Evolutionary conservation across 2,888 invertebrate species (phyloP).

Genomic region (Anthophora plumipes): DNA sequence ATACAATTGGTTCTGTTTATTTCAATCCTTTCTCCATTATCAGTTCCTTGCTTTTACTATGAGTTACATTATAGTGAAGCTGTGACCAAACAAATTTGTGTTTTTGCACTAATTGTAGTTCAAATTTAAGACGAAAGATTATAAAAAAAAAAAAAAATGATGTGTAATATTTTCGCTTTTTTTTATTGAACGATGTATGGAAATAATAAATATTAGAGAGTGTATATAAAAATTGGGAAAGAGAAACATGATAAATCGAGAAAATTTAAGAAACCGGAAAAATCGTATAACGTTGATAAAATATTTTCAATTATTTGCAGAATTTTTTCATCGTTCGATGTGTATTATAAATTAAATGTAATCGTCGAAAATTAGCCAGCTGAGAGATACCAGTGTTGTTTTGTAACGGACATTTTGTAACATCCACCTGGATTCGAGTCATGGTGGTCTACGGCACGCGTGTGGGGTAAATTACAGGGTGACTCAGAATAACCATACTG

Average conservation of each 20-base stretch:
- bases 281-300: not conserved
- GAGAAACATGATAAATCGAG: too few relatives aligned
- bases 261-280: too few relatives aligned
- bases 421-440: constrained; percentile 81
- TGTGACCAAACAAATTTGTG: too few relatives aligned
- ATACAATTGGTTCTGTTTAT: not conserved
- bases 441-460: constrained; percentile 55
- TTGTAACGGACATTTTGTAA: constrained; percentile 77
- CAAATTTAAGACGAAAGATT: too few relatives aligned
- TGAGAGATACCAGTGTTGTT: constrained; percentile 72
- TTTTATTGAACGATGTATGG: too few relatives aligned
- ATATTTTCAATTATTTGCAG: constrained; percentile 4
- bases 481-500: not conserved
- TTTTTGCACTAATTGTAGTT: too few relatives aligned
- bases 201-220: too few relatives aligned
- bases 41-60: too few relatives aligned
- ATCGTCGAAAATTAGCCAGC: constrained; percentile 80
- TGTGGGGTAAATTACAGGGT: constrained; percentile 50
- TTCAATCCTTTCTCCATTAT: not conserved
- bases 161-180: too few relatives aligned
- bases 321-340: constrained; percentile 21
- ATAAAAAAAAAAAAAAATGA: too few relatives aligned
- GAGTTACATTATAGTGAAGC: too few relatives aligned
- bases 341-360: constrained; percentile 55
- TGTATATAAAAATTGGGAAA: too few relatives aligned